Evolutionary conservation across 92 coral and sea anemone species (phyloP).

Genomic region (Palythoa caribaeorum): DNA sequence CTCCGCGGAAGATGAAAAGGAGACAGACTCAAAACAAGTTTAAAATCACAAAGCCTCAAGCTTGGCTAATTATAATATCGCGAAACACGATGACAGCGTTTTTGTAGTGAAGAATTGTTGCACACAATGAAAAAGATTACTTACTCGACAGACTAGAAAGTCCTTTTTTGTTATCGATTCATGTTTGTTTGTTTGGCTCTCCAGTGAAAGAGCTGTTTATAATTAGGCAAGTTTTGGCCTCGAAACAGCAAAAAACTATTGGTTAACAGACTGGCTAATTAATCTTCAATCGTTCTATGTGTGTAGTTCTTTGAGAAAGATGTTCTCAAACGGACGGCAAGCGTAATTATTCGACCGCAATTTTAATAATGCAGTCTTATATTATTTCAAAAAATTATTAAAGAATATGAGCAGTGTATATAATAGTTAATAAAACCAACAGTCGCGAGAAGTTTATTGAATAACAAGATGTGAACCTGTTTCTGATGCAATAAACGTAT

Average conservation of each 20-base stretch:
- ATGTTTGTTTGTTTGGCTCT: slow-evolving; percentile 78
- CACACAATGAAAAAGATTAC: slow-evolving; percentile 40
- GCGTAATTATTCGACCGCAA: slow-evolving; percentile 73
- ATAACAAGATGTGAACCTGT: slow-evolving; percentile 52
- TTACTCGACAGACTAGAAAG: slow-evolving; percentile 20
- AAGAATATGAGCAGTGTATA: slow-evolving; percentile 72
- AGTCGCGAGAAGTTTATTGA: slow-evolving; percentile 63
- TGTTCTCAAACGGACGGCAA: slow-evolving; percentile 82
- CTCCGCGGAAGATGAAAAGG: slow-evolving; percentile 92
- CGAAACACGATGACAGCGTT: slow-evolving; percentile 39
- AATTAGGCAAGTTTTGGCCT: slow-evolving; percentile 67
- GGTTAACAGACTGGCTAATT: slow-evolving; percentile 88
- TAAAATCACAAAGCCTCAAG: slow-evolving; percentile 50
- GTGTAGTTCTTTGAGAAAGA: slow-evolving; percentile 76
- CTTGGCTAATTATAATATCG: slow-evolving; percentile 50
- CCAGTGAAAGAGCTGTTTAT: slow-evolving; percentile 89
- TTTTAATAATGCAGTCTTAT: slow-evolving; percentile 73
- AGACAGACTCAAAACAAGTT: slow-evolving; percentile 61
- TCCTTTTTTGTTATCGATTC: slow-evolving; percentile 9
- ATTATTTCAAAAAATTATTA: slow-evolving; percentile 84
- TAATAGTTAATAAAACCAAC: slow-evolving; percentile 73
- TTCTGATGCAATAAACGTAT: slow-evolving; percentile 58
- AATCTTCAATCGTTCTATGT: slow-evolving; percentile 68
- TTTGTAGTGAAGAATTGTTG: slow-evolving; percentile 42
- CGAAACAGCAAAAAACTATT: slow-evolving; percentile 71